These are phyloP conservation scores for Melanostoma mellinum DNA, from an alignment of 2,888 invertebrate species.

Conservation along the genomic window DNA sequence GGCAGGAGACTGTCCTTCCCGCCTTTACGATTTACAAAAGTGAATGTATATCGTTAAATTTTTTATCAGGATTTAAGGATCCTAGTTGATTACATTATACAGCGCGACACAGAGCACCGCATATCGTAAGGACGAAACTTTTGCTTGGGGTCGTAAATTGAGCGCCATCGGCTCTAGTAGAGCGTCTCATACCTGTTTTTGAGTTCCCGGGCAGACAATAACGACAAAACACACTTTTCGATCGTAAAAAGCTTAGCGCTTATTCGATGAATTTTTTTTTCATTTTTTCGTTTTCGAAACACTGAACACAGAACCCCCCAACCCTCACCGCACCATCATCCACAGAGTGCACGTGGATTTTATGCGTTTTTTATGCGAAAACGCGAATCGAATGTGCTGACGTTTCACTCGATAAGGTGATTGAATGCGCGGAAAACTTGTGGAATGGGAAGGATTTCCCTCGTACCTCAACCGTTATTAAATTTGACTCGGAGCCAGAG, in stretches of 20 bases:
- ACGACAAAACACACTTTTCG: conserved; percentile 61
- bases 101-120: neutral
- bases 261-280: conserved; percentile 2
- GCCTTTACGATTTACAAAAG: conserved; percentile 61
- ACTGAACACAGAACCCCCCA: neutral
- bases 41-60: conserved; percentile 63
- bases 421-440: conserved; percentile 60
- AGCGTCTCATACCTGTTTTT: neutral
- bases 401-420: conserved; percentile 70
- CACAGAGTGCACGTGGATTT: conserved; percentile 47
- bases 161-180: conserved; percentile 41
- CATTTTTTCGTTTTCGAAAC: no score
- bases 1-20: conserved; percentile 39
- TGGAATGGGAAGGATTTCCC: conserved; percentile 32
- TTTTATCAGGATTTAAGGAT: conserved; percentile 69
- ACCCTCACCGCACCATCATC: neutral
- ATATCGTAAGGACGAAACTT: conserved; percentile 53
- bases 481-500: conserved; percentile 7
- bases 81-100: conserved; percentile 55
- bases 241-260: conserved; percentile 65
- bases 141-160: conserved; percentile 65
- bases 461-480: conserved; percentile 11
- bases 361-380: conserved; percentile 67
- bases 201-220: conserved; percentile 54
- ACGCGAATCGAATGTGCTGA: conserved; percentile 70